Base-by-base conservation (phyloP, 2,888 invertebrate species). In the Tetheella fluctuosa region DNA sequence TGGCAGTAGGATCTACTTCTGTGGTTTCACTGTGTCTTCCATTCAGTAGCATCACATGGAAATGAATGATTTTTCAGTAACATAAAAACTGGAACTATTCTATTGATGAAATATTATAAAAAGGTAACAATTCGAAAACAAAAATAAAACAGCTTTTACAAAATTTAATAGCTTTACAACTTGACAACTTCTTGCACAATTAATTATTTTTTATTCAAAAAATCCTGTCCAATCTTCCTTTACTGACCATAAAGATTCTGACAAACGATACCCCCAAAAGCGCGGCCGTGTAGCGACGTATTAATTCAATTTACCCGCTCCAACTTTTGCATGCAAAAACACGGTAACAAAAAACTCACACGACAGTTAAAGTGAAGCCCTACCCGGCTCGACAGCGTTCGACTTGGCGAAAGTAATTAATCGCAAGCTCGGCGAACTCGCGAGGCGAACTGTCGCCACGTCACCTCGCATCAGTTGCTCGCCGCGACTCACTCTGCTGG, bases 361-460 rank as follows among this genome's bases (percentile, higher is more conserved):
- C 79, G 85, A 83, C 84, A 84, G 84, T 80, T 83, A 84, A 86
- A 82, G 81, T 71, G 89, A 89, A 89, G 85, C 89, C 90, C 78
- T 85, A 85, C 80, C 79, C 68, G 73, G 65, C 66, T 73, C 73
- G 77, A 69, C 73, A 76, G 76, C 80, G 80, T 83, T 77, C 81
- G 84, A 83, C 84, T 87, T 84, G 80, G 85, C 82, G 81, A 85
- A 87, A 88, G 88, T 90, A 89, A 90, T 91, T 90, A 89, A 90
- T 90, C 88, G 87, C 82, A 78, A 79, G 71, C 68, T 79, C 74
- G 70, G 70, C 48, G 10, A 48, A 72, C 75, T 78, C 76, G 70
- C 81, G 75, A 74, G 77, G 71, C 81, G 75, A 73, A 77, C 88
- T 88, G 91, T 89, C 92, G 81, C 77, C 88, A 79, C 86, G 91